Percentiles rank a stretch among this genome's conserved stretches.
Evolutionary conservation across 1,140 invertebrate species (phyloP).

Genomic region (Drosophila rhopaloa): DNA sequence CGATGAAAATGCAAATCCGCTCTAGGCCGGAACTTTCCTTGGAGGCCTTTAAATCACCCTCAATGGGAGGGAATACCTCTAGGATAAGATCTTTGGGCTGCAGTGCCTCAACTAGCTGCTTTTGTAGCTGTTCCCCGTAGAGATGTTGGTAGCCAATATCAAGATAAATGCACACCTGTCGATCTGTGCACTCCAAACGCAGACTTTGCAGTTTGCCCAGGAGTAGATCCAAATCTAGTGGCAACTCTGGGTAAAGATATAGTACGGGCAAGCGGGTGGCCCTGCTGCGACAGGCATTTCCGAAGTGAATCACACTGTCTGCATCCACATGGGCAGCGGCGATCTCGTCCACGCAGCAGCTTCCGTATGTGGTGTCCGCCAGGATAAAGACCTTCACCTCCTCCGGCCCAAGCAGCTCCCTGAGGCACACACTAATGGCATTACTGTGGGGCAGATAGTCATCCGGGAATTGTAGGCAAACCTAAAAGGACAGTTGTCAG

Average conservation of each 20-base stretch:
- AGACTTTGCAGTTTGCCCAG: slow-evolving; percentile 62
- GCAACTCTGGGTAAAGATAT: slow-evolving; percentile 88
- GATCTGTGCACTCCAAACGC: slow-evolving; percentile 66
- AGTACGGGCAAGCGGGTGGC: slow-evolving; percentile 90
- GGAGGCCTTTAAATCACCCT: slow-evolving; percentile 23
- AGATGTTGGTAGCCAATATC: slow-evolving; percentile 89
- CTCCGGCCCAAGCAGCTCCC: slow-evolving; percentile 67
- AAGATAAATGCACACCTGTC: slow-evolving; percentile 89
- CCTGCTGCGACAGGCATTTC: slow-evolving; percentile 93
- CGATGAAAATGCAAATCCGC: slow-evolving; percentile 85
- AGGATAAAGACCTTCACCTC: slow-evolving; percentile 90
- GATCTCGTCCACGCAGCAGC: slow-evolving; percentile 96
- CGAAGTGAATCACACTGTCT: slow-evolving; percentile 96
- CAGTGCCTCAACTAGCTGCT: slow-evolving; percentile 42
- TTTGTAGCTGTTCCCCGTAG: slow-evolving; percentile 76
- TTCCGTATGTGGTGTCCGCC: slow-evolving; percentile 97
- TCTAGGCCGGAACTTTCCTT: slow-evolving; percentile 29
- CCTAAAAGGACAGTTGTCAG: slow-evolving; percentile 85
- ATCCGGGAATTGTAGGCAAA: slow-evolving; percentile 97
- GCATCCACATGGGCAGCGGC: slow-evolving; percentile 93
- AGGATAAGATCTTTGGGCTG: slow-evolving; percentile 47
- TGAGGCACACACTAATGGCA: slow-evolving; percentile 88
- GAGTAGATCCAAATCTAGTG: slow-evolving; percentile 85
- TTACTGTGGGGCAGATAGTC: slow-evolving; percentile 89
- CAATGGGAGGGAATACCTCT: slow-evolving; percentile 57